Evolutionary conservation across 2,113 vertebrate species (phyloP).

Genomic region (Grantiella picta): DNA sequence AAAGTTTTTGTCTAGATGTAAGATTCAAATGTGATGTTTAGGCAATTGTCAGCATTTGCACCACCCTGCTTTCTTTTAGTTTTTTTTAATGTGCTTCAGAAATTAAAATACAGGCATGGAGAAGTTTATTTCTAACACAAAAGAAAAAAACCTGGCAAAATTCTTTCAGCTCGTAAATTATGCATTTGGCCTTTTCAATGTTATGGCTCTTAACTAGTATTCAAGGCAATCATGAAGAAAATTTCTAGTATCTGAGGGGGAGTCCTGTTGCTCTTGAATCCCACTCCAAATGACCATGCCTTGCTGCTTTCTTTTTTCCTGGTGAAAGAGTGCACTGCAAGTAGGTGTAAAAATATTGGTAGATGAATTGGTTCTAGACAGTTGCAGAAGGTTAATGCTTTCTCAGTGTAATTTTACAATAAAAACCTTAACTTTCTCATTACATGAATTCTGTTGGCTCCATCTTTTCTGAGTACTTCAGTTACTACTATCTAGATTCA

Average conservation of each 20-base stretch:
- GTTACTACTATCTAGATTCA: neutral
- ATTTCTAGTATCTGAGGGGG: neutral
- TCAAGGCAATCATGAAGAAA: neutral
- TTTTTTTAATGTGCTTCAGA: neutral
- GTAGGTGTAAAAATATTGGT: neutral
- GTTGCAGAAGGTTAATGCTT: neutral
- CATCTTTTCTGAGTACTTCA: neutral
- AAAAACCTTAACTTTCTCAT: neutral
- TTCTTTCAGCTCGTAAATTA: neutral
- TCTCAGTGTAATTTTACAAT: neutral
- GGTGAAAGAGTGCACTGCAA: neutral
- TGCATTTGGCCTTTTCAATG: neutral
- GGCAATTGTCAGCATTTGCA: neutral
- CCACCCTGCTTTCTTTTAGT: neutral
- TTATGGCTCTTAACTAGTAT: neutral
- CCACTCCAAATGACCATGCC: neutral
- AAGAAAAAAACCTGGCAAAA: neutral
- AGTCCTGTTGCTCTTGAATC: neutral
- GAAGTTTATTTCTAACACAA: neutral
- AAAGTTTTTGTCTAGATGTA: neutral
- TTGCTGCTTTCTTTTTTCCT: neutral
- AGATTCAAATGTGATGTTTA: neutral
- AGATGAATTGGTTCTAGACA: neutral
- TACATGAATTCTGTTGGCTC: neutral
- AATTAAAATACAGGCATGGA: neutral